Base-by-base conservation (phyloP, 2,113 vertebrate genomes). In the Leuciscus idus region DNA sequence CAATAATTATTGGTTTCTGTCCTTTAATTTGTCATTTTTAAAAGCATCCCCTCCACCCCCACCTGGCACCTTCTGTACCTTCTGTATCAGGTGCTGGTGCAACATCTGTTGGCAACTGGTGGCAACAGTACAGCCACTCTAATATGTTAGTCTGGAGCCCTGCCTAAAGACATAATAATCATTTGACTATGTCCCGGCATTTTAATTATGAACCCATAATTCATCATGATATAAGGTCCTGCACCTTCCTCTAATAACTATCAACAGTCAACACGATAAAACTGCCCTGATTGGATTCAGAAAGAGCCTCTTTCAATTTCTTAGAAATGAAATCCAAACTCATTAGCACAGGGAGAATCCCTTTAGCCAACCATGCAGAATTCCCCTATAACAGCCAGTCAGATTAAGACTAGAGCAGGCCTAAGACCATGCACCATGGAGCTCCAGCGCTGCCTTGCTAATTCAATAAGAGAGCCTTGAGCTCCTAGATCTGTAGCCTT, bases 241-340 rank as follows among this genome's bases (percentile, higher is more conserved):
- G 17, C 48, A 76, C 26, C 46, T 15, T 76, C 30, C 12, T 30
- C 30, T 36, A 59, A 30, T 78, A 21, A 43, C 23, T 59, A 61
- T 26, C 36, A 62, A 62, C 28, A 75, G n/a, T 75, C 73, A 28
- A 50, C 46, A 50, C 1, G 17, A 73, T n/a, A 81, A 73, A 62
- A 0, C 6, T 36, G 89, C 57, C 55, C 85, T 87, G 89, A 87
- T 87, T 68, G 83, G 87, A 90, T 88, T 75, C 81, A 80, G 64
- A 19, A 73, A 19, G 81, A 87, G 80, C 66, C 61, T 90, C 72
- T 85, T 80, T 84, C 79, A 68, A 85, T 87, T 87, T 88, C 87
- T 87, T 52, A 33, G 89, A 72, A 88, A 90, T 90, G 87, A 90
- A 88, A 88, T 88, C 85, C 80, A 83, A 88, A 90, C 50, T 83